Base-by-base conservation (phyloP, 1,140 invertebrate genomes). In the Panulirus ornatus region DNA sequence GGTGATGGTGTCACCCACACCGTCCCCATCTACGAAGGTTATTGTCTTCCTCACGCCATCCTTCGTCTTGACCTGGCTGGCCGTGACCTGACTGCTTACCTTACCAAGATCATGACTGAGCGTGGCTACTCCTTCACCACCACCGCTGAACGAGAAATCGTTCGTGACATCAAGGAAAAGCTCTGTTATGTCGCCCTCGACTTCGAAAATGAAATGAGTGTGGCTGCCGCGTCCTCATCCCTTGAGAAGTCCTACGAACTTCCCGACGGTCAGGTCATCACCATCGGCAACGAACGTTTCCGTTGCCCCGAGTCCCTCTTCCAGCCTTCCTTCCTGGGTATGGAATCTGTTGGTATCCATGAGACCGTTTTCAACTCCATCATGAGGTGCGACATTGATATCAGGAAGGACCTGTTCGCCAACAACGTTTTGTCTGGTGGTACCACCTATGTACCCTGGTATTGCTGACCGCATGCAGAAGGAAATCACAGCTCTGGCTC, bases 231-330 rank as follows among this genome's bases (percentile, higher is more conserved):
- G n/a, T 36, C 78, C n/a, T 36, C 78, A 16, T 81, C 78, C 1
- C 30, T 81, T 36, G 78, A 81, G 42, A 88, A 88, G 58, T 88
- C 86, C 92, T 99, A 99, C 94, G 98, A 99, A 94, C 95, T 98
- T 93, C 98, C 97, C 93, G 98, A 98, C 94, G 98, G 97, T 93
- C 98, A 94, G 93, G 98, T 99, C 92, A 98, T 98, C 95, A 98
- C 97, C 95, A 98, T 98, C 93, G 98, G 98, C 92, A 98, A 98
- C 94, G 98, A 99, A 94, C 96, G 98, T 94, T 99, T 99, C 97
- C 96, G 98, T 95, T 99, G 97, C 95, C 98, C 98, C 54, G 98
- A 99, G 94, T 98, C 98, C 92, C 96, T 99, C 89, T 99, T 99
- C 97, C 98, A 98, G 94, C 97, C 98, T 92, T 97, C 97, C 83